A percentile compares a stretch with the other conserved stretches of the same genome.
phyloP scores from a whole-genome alignment of 2,113 vertebrate genomes.

The Bufo bufo region DNA sequence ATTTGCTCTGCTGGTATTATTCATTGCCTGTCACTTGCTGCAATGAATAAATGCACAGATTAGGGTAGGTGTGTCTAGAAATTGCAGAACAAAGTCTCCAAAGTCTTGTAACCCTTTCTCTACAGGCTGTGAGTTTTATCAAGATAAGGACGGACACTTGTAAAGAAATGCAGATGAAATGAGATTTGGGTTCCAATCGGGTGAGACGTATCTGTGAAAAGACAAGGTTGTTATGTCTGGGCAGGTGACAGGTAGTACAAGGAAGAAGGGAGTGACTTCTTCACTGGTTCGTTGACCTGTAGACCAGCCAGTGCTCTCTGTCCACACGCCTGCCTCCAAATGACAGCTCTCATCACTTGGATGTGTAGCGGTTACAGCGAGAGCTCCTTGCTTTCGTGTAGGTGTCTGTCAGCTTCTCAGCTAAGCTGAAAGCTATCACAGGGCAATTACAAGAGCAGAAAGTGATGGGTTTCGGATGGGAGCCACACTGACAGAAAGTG shows the following conservation, averaged over 20 bases:
- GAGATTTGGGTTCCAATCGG: constrained; percentile 29
- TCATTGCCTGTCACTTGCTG: constrained; percentile 43
- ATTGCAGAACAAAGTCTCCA: constrained; percentile 19
- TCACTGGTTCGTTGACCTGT: constrained; percentile 45
- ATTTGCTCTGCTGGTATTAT: constrained; percentile 38
- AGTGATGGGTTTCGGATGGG: constrained; percentile 24
- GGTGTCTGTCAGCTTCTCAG: constrained; percentile 51
- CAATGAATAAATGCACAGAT: constrained; percentile 35
- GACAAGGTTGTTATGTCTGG: constrained; percentile 36
- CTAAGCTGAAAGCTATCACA: constrained; percentile 39
- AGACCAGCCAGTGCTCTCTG: constrained; percentile 34
- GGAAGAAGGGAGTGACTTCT: constrained; percentile 37
- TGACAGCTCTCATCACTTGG: constrained; percentile 54
- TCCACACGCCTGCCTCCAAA: constrained; percentile 37
- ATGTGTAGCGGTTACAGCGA: constrained; percentile 41
- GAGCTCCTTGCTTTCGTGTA: constrained; percentile 47
- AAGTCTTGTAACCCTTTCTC: constrained; percentile 18
- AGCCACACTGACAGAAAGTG: constrained; percentile 6
- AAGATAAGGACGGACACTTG: neutral
- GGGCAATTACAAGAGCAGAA: constrained; percentile 45
- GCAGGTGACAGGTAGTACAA: constrained; percentile 40
- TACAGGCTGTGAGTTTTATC: neutral
- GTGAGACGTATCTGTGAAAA: constrained; percentile 43
- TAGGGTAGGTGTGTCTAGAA: constrained; percentile 1
- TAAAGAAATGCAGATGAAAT: constrained; percentile 21